Evolutionary conservation across 2,888 invertebrate genomes (phyloP).

Genomic region (Sinodicranocentrus sp.): DNA sequence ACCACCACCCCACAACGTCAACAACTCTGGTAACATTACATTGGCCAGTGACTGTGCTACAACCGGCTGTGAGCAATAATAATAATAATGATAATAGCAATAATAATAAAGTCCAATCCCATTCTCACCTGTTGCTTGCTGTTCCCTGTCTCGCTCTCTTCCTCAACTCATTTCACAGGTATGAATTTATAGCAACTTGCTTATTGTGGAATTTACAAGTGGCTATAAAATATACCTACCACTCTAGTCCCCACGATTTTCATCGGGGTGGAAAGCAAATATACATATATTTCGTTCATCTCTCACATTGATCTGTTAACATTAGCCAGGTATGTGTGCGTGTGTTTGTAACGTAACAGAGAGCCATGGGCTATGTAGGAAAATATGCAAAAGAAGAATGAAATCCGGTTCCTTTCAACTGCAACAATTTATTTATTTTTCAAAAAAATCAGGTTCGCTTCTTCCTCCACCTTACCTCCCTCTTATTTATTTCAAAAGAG

Average conservation of each 20-base stretch:
- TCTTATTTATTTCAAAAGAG: background rate
- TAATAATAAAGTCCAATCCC: conserved; percentile 52
- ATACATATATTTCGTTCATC: background rate
- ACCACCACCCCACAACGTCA: too few relatives aligned
- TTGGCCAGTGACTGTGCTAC: background rate
- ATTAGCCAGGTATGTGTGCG: background rate
- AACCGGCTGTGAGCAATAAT: conserved; percentile 27
- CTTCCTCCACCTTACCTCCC: conserved; percentile 44
- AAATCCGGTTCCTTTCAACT: conserved; percentile 69
- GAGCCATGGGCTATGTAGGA: conserved; percentile 54
- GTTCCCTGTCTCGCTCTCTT: background rate
- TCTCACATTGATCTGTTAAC: background rate
- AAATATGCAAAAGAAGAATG: conserved; percentile 55
- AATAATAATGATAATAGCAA: conserved; percentile 28
- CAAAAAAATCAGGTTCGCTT: conserved; percentile 52
- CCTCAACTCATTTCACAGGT: background rate
- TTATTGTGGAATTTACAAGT: conserved; percentile 4
- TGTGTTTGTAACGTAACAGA: background rate
- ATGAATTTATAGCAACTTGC: background rate
- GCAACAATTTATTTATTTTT: conserved; percentile 60
- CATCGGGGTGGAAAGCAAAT: background rate
- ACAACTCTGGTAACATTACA: background rate
- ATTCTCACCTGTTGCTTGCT: conserved; percentile 51
- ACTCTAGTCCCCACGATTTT: background rate
- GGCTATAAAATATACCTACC: conserved; percentile 1